These are phyloP conservation scores for Drosophila punjabiensis DNA, from an alignment of 1,140 invertebrate genomes.

Conservation along the genomic window DNA sequence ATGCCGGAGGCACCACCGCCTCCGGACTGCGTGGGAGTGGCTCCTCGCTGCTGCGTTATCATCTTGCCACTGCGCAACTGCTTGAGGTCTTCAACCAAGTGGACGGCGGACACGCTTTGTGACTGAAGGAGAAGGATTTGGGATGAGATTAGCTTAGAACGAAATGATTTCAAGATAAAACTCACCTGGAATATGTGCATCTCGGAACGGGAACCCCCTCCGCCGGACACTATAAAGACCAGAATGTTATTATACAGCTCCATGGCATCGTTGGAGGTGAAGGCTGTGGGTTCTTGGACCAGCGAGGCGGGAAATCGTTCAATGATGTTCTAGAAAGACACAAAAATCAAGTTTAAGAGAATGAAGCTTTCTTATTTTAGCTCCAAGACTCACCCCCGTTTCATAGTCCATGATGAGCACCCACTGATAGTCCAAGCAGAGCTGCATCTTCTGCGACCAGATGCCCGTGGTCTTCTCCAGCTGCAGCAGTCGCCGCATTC, in stretches of 20 bases:
- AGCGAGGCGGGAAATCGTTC: conserved; percentile 97
- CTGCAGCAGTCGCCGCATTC: conserved; percentile 97
- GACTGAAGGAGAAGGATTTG: conserved; percentile 86
- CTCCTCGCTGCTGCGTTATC: conserved; percentile 86
- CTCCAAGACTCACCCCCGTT: conserved; percentile 91
- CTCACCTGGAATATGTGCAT: conserved; percentile 98
- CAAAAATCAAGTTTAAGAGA: background rate
- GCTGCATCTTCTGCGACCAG: conserved; percentile 99
- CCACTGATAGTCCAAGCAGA: conserved; percentile 94
- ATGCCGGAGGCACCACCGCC: conserved; percentile 62
- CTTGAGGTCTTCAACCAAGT: conserved; percentile 94
- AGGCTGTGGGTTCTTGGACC: conserved; percentile 97
- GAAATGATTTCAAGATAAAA: background rate
- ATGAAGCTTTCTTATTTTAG: accelerated
- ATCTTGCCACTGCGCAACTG: conserved; percentile 91
- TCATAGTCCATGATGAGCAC: conserved; percentile 98
- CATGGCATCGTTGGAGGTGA: conserved; percentile 97
- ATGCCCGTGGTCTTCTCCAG: conserved; percentile 97
- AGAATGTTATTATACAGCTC: conserved; percentile 99
- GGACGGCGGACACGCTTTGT: conserved; percentile 93
- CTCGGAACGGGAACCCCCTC: conserved; percentile 90
- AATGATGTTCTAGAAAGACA: conserved; percentile 92
- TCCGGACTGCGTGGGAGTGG: conserved; percentile 75
- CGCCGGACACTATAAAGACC: conserved; percentile 95
- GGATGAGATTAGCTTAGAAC: accelerated